A percentile compares a stretch with the other conserved stretches of the same genome.
Conservation (phyloP, 2,113 vertebrate genomes). For the Zonotrichia leucophrys region DNA sequence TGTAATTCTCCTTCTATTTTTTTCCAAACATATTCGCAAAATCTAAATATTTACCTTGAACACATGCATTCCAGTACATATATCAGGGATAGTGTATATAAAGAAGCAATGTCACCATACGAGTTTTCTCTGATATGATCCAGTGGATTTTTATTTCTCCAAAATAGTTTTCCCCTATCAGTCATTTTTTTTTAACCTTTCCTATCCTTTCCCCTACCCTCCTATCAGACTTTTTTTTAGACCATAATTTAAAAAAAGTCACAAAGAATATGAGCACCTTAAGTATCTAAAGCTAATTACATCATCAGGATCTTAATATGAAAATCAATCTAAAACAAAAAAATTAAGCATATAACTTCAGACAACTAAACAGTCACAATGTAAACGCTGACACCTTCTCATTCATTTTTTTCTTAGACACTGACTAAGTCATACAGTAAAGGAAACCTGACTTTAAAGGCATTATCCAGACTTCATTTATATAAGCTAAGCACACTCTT, state of each 20-base stretch:
- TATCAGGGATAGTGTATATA: neutral
- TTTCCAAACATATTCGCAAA: neutral
- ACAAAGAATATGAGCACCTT: neutral
- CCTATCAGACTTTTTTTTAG: neutral
- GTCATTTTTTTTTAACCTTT: neutral
- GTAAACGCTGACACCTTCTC: neutral
- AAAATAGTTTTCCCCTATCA: neutral
- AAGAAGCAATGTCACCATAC: neutral
- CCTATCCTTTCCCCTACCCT: neutral
- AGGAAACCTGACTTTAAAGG: neutral
- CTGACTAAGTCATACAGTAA: neutral
- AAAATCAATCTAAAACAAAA: neutral
- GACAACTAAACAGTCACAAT: neutral
- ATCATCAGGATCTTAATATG: neutral
- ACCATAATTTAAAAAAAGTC: fast-evolving
- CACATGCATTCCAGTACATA: neutral
- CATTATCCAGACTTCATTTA: neutral
- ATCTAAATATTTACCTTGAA: neutral
- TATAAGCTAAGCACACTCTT: neutral
- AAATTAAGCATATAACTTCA: neutral
- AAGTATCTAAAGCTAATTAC: neutral
- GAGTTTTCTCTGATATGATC: neutral
- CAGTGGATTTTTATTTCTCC: neutral
- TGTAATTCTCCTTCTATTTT: neutral
- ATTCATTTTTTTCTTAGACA: neutral